Evolutionary conservation across 1,140 invertebrate genomes (phyloP), one percentile per base, ranked within the genome.

Genomic region (Teleopsis dalmanni): DNA sequence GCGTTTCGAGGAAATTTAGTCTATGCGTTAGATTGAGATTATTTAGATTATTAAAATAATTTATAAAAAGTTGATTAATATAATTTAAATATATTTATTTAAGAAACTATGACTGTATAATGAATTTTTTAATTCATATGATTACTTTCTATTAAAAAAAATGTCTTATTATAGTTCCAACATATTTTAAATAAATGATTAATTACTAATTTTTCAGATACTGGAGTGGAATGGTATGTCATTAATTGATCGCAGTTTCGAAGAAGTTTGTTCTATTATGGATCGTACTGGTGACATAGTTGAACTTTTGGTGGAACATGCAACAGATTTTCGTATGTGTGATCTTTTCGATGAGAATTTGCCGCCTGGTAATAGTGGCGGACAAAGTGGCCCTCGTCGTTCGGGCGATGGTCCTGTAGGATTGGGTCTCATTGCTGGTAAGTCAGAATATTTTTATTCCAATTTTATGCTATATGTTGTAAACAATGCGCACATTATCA

Each of bases 221-320:
- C 70, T 91, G 7, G 85, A 89, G 62, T 91, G 88, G 87, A 79
- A 82, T 48, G 87, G 89, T 2, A 82, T 92, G 36, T 84, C 87
- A 0, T 72, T 95, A 31, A 84, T 85, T 13, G 89, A 94, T 73
- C 81, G 86, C 31, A 93, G 86, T 48, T 95, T 93, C 65, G 91
- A 96, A 67, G 91, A 95, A 68, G 84, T 84, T 7, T 85, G 83
- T 61, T 78, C 81, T 37, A 88, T 95, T 56, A 85, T 95, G 76
- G 89, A 93, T 59, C 68, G 75, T 47, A 84, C 81, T 22, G 82
- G 86, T 13, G 90, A 95, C 60, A 77, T 82, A 43, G 87, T 87
- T 2, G 88, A 93, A 63, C 72, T 94, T 31, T 70, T 89, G 25
- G 84, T 92, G 23, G 88, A 91, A 64, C 85, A 85, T 69, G 73